phyloP scores from a whole-genome alignment of 2,797 vertebrate species.

The Aldrovandia affinis region DNA sequence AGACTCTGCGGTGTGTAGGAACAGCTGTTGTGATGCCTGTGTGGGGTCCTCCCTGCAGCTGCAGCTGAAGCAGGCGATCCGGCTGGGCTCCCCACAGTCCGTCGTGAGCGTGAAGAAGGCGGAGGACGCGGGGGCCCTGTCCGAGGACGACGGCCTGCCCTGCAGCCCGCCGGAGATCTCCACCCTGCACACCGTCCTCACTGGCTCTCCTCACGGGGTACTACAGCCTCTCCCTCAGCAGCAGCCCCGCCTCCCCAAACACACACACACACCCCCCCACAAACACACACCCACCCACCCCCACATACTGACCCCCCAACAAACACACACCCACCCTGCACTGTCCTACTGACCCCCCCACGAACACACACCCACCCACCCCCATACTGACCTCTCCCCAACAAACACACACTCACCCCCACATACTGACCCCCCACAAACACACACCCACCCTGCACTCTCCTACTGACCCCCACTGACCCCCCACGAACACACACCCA shows the following conservation, averaged over 20 bases:
- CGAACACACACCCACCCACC: no score
- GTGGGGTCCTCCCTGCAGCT: slow-evolving; percentile 52
- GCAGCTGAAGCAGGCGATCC: slow-evolving; percentile 77
- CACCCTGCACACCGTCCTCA: slow-evolving; percentile 58
- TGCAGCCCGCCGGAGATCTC: slow-evolving; percentile 78
- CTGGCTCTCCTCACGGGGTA: slow-evolving; percentile 59
- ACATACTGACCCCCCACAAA: no score
- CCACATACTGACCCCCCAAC: not conserved
- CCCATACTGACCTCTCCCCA: no score
- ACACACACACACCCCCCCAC: not conserved
- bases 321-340: not conserved
- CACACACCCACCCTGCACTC: no score
- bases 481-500: no score
- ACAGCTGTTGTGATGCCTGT: not conserved
- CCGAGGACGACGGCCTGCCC: slow-evolving; percentile 79
- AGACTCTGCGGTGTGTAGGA: not conserved
- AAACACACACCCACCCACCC: not conserved
- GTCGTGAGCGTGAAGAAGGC: slow-evolving; percentile 69
- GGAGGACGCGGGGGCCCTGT: slow-evolving; percentile 75
- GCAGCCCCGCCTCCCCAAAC: not conserved
- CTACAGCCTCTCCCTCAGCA: not conserved
- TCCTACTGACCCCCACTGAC: not conserved
- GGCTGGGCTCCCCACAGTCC: slow-evolving; percentile 75
- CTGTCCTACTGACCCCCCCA: not conserved
- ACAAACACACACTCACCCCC: no score